Evolutionary conservation across 2,113 vertebrate species (phyloP), one percentile per base, ranked within the genome.

Genomic region (Scartelaos histophorus): DNA sequence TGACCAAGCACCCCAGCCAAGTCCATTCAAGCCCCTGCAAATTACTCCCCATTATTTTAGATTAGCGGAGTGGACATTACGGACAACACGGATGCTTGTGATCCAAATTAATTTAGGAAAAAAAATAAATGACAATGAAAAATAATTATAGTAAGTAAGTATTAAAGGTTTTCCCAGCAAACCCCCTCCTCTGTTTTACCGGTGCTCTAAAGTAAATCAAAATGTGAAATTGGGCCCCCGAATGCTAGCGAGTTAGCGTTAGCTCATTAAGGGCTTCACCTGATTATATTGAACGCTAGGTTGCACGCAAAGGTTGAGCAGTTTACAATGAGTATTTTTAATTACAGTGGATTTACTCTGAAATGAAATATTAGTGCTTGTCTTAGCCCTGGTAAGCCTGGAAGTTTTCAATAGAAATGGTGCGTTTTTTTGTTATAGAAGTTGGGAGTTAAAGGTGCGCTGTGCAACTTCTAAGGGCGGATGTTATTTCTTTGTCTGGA

Each of bases 291-390:
- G 76, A 89, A 84, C 76, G 72, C 79, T 75, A 91, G 87, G 90
- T 89, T 57, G 85, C 85, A 83, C 19, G 90, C 87, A 81, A 93
- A 92, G 92, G 88, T 91, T 93, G 90, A 93, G 81, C 85, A 91
- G 89, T 92, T 93, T 90, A 92, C 92, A 91, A 92, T 92, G 88
- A 92, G 77, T 76, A 87, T 84, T 92, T 93, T 93, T 93, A 93
- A 93, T 94, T 93, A 91, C 86, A 88, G 79, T 75, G 91, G 92
- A 92, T 93, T 94, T 93, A 89, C 85, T 83, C 71, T 87, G 88
- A 92, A 92, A 90, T 90, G 51, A 91, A 88, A 89, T 91, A 90
- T 90, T 91, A 89, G 92, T 91, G 83, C 87, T 92, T 93, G 92
- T 93, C 87, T 53, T 74, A 76, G 75, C 81, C 78, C 76, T 5